These are phyloP conservation scores for Regulus satrapa DNA, from an alignment of 2,113 vertebrate genomes.

Conservation along the genomic window DNA sequence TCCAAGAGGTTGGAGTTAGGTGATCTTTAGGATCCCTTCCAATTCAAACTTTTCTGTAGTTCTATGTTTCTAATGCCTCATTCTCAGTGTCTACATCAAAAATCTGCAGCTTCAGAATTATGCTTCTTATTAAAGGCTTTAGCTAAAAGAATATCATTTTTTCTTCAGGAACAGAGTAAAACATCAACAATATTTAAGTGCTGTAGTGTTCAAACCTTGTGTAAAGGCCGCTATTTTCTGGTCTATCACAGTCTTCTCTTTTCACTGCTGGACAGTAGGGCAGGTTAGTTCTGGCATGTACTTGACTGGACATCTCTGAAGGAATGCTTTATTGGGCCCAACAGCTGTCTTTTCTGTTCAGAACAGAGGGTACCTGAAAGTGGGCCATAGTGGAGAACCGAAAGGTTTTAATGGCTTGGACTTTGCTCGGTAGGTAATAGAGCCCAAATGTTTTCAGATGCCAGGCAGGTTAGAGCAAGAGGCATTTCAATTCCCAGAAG, in stretches of 20 bases:
- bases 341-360: neutral
- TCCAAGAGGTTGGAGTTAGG: neutral
- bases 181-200: neutral
- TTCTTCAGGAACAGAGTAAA: neutral
- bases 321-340: neutral
- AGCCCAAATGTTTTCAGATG: neutral
- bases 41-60: neutral
- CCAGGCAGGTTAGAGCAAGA: conserved; percentile 1
- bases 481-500: conserved; percentile 38
- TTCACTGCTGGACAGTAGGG: neutral
- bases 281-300: neutral
- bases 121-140: neutral
- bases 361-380: neutral
- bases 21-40: neutral
- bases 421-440: neutral
- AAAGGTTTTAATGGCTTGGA: neutral
- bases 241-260: neutral
- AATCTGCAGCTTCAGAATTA: neutral
- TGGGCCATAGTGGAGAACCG: neutral
- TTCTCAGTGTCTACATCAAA: neutral
- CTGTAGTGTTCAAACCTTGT: neutral
- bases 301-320: neutral
- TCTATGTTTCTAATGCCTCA: neutral
- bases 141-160: neutral
- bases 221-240: neutral